Conservation (phyloP, 2,797 vertebrate species). For the Gallirallus australis region DNA sequence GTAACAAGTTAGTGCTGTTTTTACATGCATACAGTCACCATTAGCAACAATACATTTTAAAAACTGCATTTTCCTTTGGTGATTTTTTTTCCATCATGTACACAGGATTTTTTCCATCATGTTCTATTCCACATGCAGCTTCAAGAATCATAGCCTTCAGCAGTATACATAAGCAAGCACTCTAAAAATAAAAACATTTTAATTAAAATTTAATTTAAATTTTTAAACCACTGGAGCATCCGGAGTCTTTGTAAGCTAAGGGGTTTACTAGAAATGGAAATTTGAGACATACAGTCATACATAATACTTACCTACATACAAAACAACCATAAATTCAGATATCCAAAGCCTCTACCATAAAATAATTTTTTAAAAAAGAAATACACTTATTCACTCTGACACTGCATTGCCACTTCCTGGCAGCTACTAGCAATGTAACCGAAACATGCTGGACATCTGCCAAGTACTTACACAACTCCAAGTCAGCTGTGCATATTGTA, state of each 20-base stretch:
- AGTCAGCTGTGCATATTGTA: background rate
- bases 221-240: background rate
- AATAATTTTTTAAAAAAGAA: background rate
- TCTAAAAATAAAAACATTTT: background rate
- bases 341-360: background rate
- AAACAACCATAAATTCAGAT: background rate
- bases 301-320: background rate
- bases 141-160: background rate
- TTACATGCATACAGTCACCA: background rate
- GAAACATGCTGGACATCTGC: background rate
- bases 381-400: background rate
- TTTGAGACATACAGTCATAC: background rate
- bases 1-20: background rate
- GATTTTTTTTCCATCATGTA: background rate
- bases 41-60: background rate
- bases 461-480: constrained; percentile 40
- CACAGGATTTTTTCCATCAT: background rate
- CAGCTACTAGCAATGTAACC: background rate
- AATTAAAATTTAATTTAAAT: background rate
- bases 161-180: background rate
- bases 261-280: background rate
- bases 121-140: background rate
- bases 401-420: constrained; percentile 14
- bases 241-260: background rate
- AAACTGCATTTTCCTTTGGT: background rate